Base-by-base conservation (phyloP, 37 sponge, comb jelly and placozoan species). In the Agelas oroides region DNA sequence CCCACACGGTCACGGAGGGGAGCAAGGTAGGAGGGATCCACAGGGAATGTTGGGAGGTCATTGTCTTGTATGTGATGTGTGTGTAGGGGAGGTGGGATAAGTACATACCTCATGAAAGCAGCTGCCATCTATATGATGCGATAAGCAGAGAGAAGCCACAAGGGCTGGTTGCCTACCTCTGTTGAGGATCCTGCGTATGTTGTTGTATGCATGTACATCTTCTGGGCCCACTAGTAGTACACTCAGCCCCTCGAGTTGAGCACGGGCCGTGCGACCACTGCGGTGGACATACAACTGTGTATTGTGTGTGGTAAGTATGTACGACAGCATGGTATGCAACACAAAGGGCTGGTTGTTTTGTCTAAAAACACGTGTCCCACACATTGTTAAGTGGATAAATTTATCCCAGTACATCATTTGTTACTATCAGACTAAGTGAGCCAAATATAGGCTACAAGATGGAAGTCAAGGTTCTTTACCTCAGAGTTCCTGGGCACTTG, bases 201-300 rank as follows among this genome's bases (percentile, higher is more conserved):
- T 87, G 13, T 41, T 55, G 64, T 97, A 97, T 0, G 77, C 53
- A 28, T 63, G 73, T 38, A 93, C 19, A 36, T 97, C 99, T 72
- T 93, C 88, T 2, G 99, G 99, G 15, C 92, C 92, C 19, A 99
- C 88, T 19, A 99, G 78, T 76, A 94, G 72, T 39, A 99, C 78
- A 59, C 97, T 99, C 33, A 95, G 75, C 1, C 99, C 99, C 53
- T 92, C 94, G 55, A 53, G 78, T 53, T 73, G 39, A 2, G 93
- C 96, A 16, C 99, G 80, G n/a, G 99, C 99, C 31, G 99, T 99
- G 18, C 99, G 80, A 21, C 99, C 99, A 89, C 97, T 94, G 16
- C 99, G 72, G 68, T 99, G 99, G 0, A 99, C 98, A 68, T 99
- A 99, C 66, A 97, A 75, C 93, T 95, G 65, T 0, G 57, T 25